Base-by-base conservation (phyloP, 2,888 invertebrate genomes). In the Microctonus brassicae region DNA sequence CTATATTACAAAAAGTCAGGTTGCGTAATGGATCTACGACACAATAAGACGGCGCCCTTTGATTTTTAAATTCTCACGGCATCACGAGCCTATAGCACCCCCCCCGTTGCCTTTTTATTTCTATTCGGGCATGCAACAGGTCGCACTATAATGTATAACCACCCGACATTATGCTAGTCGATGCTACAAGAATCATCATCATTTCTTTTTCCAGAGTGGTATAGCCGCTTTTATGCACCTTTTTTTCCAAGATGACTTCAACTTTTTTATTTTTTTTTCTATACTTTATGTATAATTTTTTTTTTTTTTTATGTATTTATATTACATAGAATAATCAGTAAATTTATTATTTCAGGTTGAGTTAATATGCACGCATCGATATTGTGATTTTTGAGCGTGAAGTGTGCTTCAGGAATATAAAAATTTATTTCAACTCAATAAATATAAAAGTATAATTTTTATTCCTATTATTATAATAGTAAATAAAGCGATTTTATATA, bases 1-100 rank as follows among this genome's bases (percentile, higher is more conserved):
- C 42, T 36, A 65, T 67, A 73, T 74, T 73, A 82, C 79, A 81
- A 82, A 82, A 82, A 80, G 82, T 82, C 80, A 76, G 77, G 79
- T 85, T 84, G 80, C 83, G 86, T 83, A 85, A 86, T 85, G 80
- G 83, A 79, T 71, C 77, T 66, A 77, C 77, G 80, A 80, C 77
- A 84, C 82, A 84, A 83, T 83, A 78, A 76, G 80, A 79, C 84
- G 84, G 85, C 79, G 75, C 55, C 78, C 84, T 86, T 86, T 86
- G 85, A 86, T 77, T 81, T 76, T 69, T 70, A 75, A 71, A 80
- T 86, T 86, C 86, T 85, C 85, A 86, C 85, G 85, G 75, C 72
- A 75, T 61, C 66, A 71, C 64, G 39, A 58, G 64, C 42, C 39
- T 39, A 2, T 66, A 66, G 72, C 74, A 73, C 76, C 76, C 76